Conservation (phyloP, 2,797 vertebrate genomes). For the Avahi laniger region DNA sequence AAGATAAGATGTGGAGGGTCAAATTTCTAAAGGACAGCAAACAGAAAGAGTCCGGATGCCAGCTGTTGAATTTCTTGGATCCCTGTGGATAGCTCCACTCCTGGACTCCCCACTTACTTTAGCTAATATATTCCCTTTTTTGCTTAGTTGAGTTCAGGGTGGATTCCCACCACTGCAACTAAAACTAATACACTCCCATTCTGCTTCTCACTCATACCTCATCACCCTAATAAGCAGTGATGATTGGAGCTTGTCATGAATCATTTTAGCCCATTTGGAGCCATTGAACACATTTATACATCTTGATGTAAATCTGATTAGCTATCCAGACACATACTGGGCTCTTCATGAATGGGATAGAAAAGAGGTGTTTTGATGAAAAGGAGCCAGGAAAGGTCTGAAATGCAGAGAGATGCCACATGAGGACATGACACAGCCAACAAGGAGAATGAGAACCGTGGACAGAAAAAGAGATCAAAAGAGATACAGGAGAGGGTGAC, state of each 20-base stretch:
- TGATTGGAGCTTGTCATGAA: background rate
- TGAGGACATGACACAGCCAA: background rate
- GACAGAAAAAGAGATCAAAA: background rate
- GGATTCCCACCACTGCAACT: background rate
- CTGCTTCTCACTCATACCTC: background rate
- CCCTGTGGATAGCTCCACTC: background rate
- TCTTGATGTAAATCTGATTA: constrained; percentile 44
- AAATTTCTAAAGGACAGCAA: background rate
- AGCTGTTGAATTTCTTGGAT: background rate
- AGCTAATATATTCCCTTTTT: background rate
- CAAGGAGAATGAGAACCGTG: background rate
- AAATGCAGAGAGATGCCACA: background rate
- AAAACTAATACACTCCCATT: background rate
- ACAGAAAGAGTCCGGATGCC: background rate
- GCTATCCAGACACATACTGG: background rate
- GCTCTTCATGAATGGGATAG: background rate
- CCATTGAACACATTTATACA: background rate
- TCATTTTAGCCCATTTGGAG: constrained; percentile 35
- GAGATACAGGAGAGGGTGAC: background rate
- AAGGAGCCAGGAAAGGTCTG: background rate
- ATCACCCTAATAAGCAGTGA: constrained; percentile 27
- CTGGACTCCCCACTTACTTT: background rate
- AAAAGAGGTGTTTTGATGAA: constrained; percentile 9
- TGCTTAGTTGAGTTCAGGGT: background rate
- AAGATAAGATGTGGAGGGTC: background rate